Base-by-base conservation (phyloP, 2,113 vertebrate species). In the Mobula hypostoma region DNA sequence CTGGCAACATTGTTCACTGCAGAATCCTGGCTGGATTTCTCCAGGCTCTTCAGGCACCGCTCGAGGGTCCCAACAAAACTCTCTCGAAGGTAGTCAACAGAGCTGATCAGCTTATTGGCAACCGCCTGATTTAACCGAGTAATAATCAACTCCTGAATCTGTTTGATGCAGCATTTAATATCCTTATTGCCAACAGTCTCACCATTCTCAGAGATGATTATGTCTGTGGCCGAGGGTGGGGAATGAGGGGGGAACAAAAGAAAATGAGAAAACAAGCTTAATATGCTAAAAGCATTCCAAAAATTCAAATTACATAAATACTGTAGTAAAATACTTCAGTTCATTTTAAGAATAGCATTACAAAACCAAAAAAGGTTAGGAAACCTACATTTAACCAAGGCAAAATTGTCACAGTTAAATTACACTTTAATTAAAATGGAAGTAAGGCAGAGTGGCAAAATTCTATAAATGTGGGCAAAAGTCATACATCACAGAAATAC, bases 1-100 rank as follows among this genome's bases (percentile, higher is more conserved):
- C 99, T 99, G 8, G 99, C 99, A 96, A 99, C 96, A 66, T 97
- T 97, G 94, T 98, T 97, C 2, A 96, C 95, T 14, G 96, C 95
- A 94, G 95, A 96, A 36, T 94, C 99, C 0, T 95, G 96, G 96
- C 96, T 97, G 48, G 98, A 98, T 95, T 98, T 99, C 96, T 99
- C 99, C 95, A 99, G 96, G 96, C 98, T 99, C 96, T 96, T 97
- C 12, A 99, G 98, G 94, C 99, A 99, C 48, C 99, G 96, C 95
- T 99, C 99, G 95, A 99, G 96, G 0, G 99, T 99, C 15, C 99
- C 99, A 0, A 99, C 99, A 0, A 99, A 99, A 96, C 99, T 99
- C 96, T 99, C 99, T 0, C 99, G 96, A 82, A 99, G 96, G 63
- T 99, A 99, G 95, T 99, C 98, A 96, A 99, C 99, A 0, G 99